phyloP scores from a whole-genome alignment of 1,140 invertebrate genomes.

The Carcinoscorpius rotundicauda region DNA sequence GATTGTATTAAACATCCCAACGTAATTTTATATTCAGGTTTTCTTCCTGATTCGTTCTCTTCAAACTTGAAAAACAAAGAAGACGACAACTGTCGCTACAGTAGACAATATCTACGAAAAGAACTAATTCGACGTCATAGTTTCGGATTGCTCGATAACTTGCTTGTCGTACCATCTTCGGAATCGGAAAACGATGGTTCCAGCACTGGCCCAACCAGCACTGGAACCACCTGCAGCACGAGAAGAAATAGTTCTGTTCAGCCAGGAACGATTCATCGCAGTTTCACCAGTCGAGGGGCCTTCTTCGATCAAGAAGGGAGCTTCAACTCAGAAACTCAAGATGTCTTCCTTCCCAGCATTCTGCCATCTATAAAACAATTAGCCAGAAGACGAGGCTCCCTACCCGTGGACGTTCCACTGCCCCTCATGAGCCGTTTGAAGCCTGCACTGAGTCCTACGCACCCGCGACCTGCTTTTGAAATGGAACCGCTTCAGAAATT shows the following conservation, averaged over 20 bases:
- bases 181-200: conserved; percentile 4
- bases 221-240: conserved; percentile 5
- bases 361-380: not conserved
- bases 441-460: not conserved
- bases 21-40: too few relatives aligned
- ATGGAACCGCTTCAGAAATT: not conserved
- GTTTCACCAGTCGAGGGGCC: conserved; percentile 1
- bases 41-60: too few relatives aligned
- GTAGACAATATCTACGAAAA: not conserved
- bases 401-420: conserved; percentile 3
- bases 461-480: not conserved
- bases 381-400: conserved; percentile 2
- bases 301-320: not conserved
- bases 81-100: too few relatives aligned
- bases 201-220: conserved; percentile 1
- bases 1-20: too few relatives aligned
- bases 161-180: not conserved
- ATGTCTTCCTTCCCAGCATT: not conserved
- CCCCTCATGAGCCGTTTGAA: not conserved
- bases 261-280: not conserved
- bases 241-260: conserved; percentile 2
- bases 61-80: too few relatives aligned
- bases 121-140: conserved; percentile 3
- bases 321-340: conserved; percentile 1
- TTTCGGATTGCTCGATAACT: conserved; percentile 1